Conservation (phyloP, 35 echinoderm and acorn worm species). For the Anneissia japonica region DNA sequence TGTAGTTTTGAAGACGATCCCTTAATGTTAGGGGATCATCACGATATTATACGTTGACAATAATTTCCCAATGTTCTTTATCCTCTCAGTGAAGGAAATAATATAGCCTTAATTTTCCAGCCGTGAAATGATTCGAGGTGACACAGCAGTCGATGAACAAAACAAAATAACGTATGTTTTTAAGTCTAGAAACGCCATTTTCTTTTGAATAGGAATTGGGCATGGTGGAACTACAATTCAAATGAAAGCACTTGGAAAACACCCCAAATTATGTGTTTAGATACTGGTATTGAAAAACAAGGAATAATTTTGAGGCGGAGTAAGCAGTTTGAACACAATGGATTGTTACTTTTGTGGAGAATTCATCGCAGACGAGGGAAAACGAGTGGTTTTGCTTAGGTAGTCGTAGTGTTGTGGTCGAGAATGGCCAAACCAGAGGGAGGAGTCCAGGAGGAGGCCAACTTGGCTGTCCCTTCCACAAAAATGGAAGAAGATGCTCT, state of each 20-base stretch:
- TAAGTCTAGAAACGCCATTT: not conserved
- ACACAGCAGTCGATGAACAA: not conserved
- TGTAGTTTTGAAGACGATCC: not conserved
- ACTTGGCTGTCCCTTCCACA: slow-evolving; percentile 2
- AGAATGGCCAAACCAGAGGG: slow-evolving; percentile 10
- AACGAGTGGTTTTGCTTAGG: not conserved
- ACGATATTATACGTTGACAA: not conserved
- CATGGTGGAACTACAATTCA: not conserved
- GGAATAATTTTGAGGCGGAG: not conserved
- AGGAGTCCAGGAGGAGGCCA: slow-evolving; percentile 19
- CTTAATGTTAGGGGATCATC: not conserved
- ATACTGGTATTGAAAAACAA: not conserved
- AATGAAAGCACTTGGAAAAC: not conserved
- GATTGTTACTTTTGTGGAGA: not conserved
- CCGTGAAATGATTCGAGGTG: not conserved
- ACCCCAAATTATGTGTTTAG: not conserved
- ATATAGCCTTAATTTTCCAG: not conserved
- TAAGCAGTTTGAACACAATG: not conserved
- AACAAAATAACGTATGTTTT: not conserved
- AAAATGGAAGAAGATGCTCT: not conserved
- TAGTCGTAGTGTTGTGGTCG: slow-evolving; percentile 1
- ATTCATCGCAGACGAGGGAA: not conserved
- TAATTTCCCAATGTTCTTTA: not conserved
- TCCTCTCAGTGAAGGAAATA: not conserved
- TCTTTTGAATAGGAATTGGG: not conserved